Conservation (phyloP, 2,113 vertebrate species). For the Megatriorchis doriae region DNA sequence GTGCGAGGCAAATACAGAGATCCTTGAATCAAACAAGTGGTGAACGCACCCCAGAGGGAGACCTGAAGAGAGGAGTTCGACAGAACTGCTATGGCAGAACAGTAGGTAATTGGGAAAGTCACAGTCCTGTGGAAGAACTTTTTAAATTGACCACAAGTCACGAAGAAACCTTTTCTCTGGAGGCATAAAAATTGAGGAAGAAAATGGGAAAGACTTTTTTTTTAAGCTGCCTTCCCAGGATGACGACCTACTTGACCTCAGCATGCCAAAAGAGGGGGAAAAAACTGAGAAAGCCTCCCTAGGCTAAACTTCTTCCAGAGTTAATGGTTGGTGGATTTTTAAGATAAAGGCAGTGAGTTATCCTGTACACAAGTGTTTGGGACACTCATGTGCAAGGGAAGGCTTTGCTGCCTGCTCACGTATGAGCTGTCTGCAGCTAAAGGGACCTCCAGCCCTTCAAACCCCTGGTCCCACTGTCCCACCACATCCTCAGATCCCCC, state of each 20-base stretch:
- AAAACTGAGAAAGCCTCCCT: background rate
- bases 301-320: background rate
- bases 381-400: background rate
- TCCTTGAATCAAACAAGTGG: background rate
- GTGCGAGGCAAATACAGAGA: background rate
- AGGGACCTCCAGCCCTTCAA: background rate
- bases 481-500: background rate
- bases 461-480: background rate
- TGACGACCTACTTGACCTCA: accelerated
- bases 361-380: too few species aligned
- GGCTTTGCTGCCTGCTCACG: background rate
- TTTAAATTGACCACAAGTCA: background rate
- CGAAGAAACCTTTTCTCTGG: background rate
- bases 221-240: background rate
- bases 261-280: background rate
- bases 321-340: background rate
- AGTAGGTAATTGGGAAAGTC: accelerated
- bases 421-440: background rate
- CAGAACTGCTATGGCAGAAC: background rate
- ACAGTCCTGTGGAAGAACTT: background rate
- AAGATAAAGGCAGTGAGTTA: background rate
- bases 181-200: background rate
- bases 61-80: background rate
- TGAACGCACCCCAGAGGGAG: background rate
- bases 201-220: background rate